Percentiles rank a stretch among this genome's conserved stretches.
phyloP scores from a whole-genome alignment of 2,797 vertebrate species.

The Megalops cyprinoides region DNA sequence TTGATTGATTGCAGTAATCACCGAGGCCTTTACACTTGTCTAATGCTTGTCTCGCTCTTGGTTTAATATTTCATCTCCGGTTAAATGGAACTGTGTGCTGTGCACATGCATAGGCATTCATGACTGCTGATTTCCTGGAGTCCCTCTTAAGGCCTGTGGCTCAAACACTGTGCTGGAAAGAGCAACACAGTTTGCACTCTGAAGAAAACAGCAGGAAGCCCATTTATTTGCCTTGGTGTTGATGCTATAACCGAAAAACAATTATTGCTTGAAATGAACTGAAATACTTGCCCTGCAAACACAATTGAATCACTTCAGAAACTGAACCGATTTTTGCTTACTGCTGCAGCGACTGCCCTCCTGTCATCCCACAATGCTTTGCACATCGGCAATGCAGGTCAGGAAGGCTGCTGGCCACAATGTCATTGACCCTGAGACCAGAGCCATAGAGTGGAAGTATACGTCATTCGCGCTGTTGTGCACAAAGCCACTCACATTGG shows the following conservation, averaged over 20 bases:
- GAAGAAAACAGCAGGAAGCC: neutral
- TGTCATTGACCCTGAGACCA: neutral
- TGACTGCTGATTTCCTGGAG: neutral
- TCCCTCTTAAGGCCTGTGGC: neutral
- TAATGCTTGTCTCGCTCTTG: no score
- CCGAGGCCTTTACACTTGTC: neutral
- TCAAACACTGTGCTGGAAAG: neutral
- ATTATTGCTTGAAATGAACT: neutral
- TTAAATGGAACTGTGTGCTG: neutral
- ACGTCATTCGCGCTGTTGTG: neutral
- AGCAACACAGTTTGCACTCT: neutral
- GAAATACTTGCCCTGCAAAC: neutral
- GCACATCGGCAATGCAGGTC: slow-evolving; percentile 2
- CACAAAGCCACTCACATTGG: neutral
- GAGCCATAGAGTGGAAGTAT: slow-evolving; percentile 24
- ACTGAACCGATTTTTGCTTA: neutral
- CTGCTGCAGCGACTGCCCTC: neutral
- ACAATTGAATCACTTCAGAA: neutral
- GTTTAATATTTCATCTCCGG: neutral
- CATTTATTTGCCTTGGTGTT: neutral
- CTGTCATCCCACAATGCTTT: slow-evolving; percentile 13
- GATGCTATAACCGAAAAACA: neutral
- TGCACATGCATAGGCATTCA: neutral
- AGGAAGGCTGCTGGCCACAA: neutral
- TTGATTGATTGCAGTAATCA: slow-evolving; percentile 8